These are phyloP conservation scores for Rana temporaria DNA, from an alignment of 2,113 vertebrate species.

Conservation along the genomic window DNA sequence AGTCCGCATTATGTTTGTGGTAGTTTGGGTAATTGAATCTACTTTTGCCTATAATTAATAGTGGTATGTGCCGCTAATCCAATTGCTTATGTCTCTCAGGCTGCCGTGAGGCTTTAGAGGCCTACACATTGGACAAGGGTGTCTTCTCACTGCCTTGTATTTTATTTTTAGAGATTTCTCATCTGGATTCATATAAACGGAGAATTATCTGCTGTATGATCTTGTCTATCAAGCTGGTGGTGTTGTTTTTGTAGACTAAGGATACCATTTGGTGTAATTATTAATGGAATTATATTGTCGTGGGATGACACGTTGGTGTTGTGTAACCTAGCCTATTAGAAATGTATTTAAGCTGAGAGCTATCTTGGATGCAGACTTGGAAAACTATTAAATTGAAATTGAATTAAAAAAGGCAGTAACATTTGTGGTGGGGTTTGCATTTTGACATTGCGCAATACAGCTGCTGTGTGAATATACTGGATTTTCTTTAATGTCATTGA, in stretches of 20 bases:
- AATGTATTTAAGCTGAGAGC: no score
- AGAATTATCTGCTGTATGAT: neutral
- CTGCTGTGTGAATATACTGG: no score
- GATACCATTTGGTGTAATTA: constrained; percentile 1
- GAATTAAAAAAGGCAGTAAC: no score
- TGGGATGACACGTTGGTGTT: no score
- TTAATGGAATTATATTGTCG: no score
- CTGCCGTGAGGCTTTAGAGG: neutral
- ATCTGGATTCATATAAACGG: neutral
- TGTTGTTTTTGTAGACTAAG: neutral
- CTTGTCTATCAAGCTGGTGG: neutral
- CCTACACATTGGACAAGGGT: neutral
- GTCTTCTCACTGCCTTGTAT: neutral
- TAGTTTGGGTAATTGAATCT: constrained; percentile 18
- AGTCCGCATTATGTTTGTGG: constrained; percentile 3
- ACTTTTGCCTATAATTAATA: constrained; percentile 23
- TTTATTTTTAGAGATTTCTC: neutral
- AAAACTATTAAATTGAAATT: no score
- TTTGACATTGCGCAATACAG: no score
- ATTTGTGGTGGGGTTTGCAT: no score
- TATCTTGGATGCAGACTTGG: no score
- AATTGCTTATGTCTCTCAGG: neutral
- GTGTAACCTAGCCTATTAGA: no score
- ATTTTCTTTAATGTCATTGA: no score
- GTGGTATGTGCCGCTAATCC: constrained; percentile 1